Percentiles rank a stretch among this genome's conserved stretches.
These are phyloP conservation scores for Rousettus madagascariensis DNA, from an alignment of 2,797 vertebrate genomes.

Conservation along the genomic window DNA sequence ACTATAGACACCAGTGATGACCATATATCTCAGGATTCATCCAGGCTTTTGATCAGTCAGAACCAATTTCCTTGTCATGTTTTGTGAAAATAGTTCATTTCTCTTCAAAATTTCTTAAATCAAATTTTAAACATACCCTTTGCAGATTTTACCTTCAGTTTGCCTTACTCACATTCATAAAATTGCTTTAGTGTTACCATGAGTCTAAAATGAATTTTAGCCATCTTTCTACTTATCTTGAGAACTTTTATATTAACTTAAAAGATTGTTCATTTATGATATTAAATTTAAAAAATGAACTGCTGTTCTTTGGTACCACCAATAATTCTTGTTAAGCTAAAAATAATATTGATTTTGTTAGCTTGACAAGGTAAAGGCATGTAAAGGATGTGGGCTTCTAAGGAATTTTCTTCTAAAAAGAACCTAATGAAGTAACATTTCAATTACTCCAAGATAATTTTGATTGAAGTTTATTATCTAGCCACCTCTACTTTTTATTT, in stretches of 20 bases:
- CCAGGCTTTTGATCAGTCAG: constrained; percentile 29
- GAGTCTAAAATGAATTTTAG: constrained; percentile 23
- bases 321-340: constrained; percentile 23
- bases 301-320: background rate
- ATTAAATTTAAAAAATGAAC: background rate
- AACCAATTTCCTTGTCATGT: constrained; percentile 33
- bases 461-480: background rate
- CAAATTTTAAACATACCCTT: background rate
- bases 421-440: constrained; percentile 26
- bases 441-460: constrained; percentile 29
- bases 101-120: constrained; percentile 28
- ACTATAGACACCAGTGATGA: background rate
- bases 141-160: background rate
- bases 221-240: background rate
- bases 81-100: constrained; percentile 19
- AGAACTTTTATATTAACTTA: constrained; percentile 31
- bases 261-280: background rate
- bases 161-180: constrained; percentile 26
- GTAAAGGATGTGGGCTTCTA: background rate
- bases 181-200: constrained; percentile 33
- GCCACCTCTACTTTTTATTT: background rate
- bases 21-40: background rate
- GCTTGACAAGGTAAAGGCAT: background rate
- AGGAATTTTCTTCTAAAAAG: constrained; percentile 39
- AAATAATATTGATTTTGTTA: constrained; percentile 54